Percentiles rank a stretch among this genome's conserved stretches.
Evolutionary conservation across 92 coral and sea anemone species (phyloP).

Genomic region (Heteractis magnifica): DNA sequence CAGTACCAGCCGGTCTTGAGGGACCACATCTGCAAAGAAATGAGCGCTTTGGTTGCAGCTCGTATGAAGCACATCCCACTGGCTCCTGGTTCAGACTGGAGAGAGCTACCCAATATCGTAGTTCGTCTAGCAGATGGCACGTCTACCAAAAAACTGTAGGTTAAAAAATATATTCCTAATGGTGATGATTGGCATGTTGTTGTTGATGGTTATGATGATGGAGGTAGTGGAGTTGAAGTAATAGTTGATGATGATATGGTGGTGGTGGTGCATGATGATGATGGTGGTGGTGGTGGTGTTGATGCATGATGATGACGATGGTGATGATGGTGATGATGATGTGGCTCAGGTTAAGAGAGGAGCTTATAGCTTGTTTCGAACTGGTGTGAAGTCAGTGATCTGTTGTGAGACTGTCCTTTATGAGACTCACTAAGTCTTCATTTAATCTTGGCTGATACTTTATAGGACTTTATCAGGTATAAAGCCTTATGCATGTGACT

Average conservation of each 20-base stretch:
- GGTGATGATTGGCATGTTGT: not conserved
- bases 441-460: too few species aligned
- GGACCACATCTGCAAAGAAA: conserved; percentile 96
- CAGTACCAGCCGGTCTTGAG: conserved; percentile 83
- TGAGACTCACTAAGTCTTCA: not conserved
- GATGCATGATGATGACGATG: too few species aligned
- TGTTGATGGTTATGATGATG: too few species aligned
- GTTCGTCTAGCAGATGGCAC: conserved; percentile 80
- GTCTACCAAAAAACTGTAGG: conserved; percentile 76
- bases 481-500: too few species aligned
- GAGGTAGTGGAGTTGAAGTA: not conserved
- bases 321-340: not conserved
- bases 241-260: too few species aligned
- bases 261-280: too few species aligned
- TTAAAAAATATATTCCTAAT: not conserved
- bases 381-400: too few species aligned
- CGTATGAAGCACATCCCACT: conserved; percentile 93
- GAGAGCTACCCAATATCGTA: conserved; percentile 84
- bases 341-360: too few species aligned
- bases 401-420: not conserved
- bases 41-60: conserved; percentile 88
- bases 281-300: too few species aligned
- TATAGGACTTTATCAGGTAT: too few species aligned
- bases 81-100: conserved; percentile 98
- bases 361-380: too few species aligned